Evolutionary conservation across 2,888 invertebrate genomes (phyloP).

Genomic region (Camponotus fellah): DNA sequence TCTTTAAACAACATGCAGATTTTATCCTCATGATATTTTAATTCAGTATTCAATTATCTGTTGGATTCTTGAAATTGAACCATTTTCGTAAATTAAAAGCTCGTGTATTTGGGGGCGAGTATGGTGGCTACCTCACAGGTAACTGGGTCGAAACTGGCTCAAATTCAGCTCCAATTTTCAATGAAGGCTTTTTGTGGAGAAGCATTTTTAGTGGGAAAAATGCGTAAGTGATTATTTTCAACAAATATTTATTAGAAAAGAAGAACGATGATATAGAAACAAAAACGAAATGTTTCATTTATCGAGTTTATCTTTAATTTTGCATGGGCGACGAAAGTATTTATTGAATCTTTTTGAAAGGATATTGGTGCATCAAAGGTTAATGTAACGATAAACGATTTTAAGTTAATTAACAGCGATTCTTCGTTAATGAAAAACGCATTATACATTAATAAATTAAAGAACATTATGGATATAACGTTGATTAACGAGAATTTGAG

Average conservation of each 20-base stretch:
- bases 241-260: conserved; percentile 26
- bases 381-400: conserved; percentile 18
- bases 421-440: conserved; percentile 21
- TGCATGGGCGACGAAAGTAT: neutral
- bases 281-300: conserved; percentile 21
- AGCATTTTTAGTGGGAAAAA: neutral
- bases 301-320: neutral
- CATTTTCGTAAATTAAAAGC: conserved; percentile 38
- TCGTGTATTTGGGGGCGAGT: neutral
- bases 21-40: conserved; percentile 25
- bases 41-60: conserved; percentile 23
- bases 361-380: conserved; percentile 14
- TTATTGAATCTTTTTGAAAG: neutral
- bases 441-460: conserved; percentile 16
- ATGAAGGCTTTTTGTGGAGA: conserved; percentile 3
- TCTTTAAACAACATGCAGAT: conserved; percentile 1
- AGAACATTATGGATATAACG: neutral
- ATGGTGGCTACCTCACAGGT: neutral
- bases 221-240: conserved; percentile 32
- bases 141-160: conserved; percentile 35
- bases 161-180: conserved; percentile 3
- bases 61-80: conserved; percentile 36
- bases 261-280: neutral
- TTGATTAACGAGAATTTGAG: conserved; percentile 19
- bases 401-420: conserved; percentile 32